Percentiles rank a stretch among this genome's conserved stretches.
These are phyloP conservation scores for Mallateleia sp. DNA, from an alignment of 2,888 invertebrate species.

Conservation along the genomic window DNA sequence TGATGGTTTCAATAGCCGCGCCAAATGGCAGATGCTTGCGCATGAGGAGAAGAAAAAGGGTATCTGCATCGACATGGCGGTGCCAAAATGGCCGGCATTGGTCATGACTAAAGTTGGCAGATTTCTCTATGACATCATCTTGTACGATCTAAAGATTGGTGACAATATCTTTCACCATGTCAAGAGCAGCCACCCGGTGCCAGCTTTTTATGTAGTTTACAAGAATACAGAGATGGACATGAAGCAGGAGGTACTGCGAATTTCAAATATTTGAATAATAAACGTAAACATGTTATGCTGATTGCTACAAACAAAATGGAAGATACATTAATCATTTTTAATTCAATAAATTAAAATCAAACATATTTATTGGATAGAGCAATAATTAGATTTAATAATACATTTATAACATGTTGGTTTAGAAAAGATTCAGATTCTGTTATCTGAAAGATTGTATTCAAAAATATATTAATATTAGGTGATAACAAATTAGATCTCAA, in stretches of 20 bases:
- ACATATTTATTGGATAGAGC: too few relatives aligned
- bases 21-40: conserved; percentile 93
- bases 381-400: too few relatives aligned
- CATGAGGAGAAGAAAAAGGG: conserved; percentile 87
- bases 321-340: too few relatives aligned
- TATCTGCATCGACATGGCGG: conserved; percentile 90
- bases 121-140: conserved; percentile 96
- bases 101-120: conserved; percentile 93
- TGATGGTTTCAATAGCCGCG: conserved; percentile 90
- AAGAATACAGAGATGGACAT: conserved; percentile 90
- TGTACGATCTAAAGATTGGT: conserved; percentile 96
- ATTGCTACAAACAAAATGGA: too few relatives aligned
- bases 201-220: conserved; percentile 95
- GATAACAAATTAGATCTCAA: too few relatives aligned
- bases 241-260: conserved; percentile 93
- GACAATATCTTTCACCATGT: conserved; percentile 92
- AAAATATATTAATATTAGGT: too few relatives aligned
- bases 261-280: too few relatives aligned
- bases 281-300: too few relatives aligned
- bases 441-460: too few relatives aligned
- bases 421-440: too few relatives aligned
- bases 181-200: conserved; percentile 90
- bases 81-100: conserved; percentile 92
- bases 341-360: too few relatives aligned
- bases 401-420: too few relatives aligned